Evolutionary conservation across 2,113 vertebrate species (phyloP).

Genomic region (Perca fluviatilis): DNA sequence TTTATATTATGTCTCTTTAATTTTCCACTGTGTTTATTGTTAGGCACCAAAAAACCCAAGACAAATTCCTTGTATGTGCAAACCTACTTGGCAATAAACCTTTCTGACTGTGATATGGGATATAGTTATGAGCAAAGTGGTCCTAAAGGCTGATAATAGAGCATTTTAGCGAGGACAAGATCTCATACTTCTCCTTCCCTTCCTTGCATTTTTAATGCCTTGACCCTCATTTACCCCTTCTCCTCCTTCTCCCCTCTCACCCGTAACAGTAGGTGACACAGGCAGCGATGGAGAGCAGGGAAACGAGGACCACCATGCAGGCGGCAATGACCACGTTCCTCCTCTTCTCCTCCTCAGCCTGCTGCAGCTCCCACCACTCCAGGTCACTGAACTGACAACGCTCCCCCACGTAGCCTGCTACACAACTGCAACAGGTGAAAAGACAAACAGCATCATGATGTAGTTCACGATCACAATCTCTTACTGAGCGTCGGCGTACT

Average conservation of each 20-base stretch:
- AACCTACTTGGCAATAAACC: too few species aligned
- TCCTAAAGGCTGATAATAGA: not conserved
- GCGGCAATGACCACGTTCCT: slow-evolving; percentile 77
- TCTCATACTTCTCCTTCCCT: not conserved
- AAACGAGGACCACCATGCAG: slow-evolving; percentile 72
- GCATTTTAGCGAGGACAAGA: not conserved
- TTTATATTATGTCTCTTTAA: too few species aligned
- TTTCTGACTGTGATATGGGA: too few species aligned
- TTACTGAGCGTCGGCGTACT: not conserved
- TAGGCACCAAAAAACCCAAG: too few species aligned
- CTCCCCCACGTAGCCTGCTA: slow-evolving; percentile 89
- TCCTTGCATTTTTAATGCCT: not conserved
- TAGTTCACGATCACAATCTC: not conserved
- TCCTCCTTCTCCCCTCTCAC: slow-evolving; percentile 71
- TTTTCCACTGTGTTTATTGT: too few species aligned
- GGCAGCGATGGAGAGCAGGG: slow-evolving; percentile 83
- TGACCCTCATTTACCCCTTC: not conserved
- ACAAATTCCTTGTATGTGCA: too few species aligned
- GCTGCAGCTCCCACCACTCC: slow-evolving; percentile 91
- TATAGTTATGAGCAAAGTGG: not conserved
- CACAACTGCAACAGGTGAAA: slow-evolving; percentile 82
- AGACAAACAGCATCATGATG: not conserved
- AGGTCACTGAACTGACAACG: slow-evolving; percentile 93
- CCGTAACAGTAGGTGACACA: slow-evolving; percentile 85
- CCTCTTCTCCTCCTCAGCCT: slow-evolving; percentile 79